Evolutionary conservation across 2,888 invertebrate genomes (phyloP).

Genomic region (Dorcus parallelipipedus): DNA sequence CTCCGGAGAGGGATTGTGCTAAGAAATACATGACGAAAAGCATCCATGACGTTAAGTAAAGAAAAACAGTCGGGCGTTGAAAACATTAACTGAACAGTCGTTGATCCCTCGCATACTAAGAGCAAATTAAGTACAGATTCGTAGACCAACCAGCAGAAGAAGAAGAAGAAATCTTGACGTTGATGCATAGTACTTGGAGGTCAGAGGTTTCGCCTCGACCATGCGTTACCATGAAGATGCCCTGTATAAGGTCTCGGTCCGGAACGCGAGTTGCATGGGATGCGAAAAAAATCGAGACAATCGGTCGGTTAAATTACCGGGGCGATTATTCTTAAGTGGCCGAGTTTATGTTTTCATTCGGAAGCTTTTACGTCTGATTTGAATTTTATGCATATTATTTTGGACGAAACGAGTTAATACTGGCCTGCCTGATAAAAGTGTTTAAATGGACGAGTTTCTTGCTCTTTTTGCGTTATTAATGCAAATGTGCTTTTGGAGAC

Average conservation of each 20-base stretch:
- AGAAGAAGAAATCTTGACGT: constrained; percentile 1
- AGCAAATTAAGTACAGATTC: constrained; percentile 8
- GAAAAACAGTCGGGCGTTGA: neutral
- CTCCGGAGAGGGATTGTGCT: too few species aligned
- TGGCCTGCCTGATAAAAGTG: too few species aligned
- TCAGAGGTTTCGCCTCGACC: constrained; percentile 7
- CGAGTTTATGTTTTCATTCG: too few species aligned
- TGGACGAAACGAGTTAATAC: too few species aligned
- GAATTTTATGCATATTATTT: too few species aligned
- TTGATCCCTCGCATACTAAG: neutral
- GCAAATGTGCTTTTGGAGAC: too few species aligned
- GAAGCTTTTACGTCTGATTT: too few species aligned
- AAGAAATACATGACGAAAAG: neutral
- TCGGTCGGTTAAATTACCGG: neutral
- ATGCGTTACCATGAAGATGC: constrained; percentile 1
- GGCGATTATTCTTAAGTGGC: too few species aligned
- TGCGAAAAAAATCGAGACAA: neutral
- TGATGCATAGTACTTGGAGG: constrained; percentile 14
- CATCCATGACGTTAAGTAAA: neutral
- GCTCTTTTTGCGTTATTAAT: too few species aligned
- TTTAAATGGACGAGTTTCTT: too few species aligned
- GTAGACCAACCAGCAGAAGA: neutral
- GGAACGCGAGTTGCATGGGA: neutral
- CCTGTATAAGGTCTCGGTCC: neutral
- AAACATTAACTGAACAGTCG: neutral